phyloP scores from a whole-genome alignment of 2,113 vertebrate genomes.

The Pica pica region DNA sequence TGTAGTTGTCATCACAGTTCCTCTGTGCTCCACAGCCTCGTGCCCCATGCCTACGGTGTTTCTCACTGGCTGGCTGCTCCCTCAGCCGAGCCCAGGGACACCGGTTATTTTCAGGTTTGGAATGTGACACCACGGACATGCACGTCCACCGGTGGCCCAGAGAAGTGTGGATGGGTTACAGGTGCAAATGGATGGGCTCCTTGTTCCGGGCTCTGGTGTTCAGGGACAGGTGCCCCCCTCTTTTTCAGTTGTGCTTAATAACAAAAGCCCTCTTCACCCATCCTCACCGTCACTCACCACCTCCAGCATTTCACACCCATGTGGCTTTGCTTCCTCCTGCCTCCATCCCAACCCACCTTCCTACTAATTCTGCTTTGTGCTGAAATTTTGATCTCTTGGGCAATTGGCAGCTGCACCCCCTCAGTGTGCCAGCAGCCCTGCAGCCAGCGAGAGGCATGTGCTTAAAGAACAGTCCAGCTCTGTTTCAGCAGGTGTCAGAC shows the following conservation, averaged over 20 bases:
- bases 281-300: background rate
- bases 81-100: fast-evolving
- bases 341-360: background rate
- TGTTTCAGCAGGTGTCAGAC: background rate
- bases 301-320: background rate
- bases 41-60: fast-evolving
- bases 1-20: background rate
- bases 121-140: background rate
- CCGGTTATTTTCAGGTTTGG: background rate
- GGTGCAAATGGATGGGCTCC: background rate
- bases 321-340: background rate
- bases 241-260: background rate
- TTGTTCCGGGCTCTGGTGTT: background rate
- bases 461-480: background rate
- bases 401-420: background rate
- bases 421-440: background rate
- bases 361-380: background rate
- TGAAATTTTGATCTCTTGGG: background rate
- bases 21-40: background rate
- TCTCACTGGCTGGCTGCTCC: background rate
- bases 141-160: background rate
- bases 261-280: background rate
- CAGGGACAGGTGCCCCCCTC: background rate
- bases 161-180: fast-evolving
- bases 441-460: fast-evolving